Conservation (phyloP, 2,888 invertebrate genomes). For the Emmelina monodactyla region DNA sequence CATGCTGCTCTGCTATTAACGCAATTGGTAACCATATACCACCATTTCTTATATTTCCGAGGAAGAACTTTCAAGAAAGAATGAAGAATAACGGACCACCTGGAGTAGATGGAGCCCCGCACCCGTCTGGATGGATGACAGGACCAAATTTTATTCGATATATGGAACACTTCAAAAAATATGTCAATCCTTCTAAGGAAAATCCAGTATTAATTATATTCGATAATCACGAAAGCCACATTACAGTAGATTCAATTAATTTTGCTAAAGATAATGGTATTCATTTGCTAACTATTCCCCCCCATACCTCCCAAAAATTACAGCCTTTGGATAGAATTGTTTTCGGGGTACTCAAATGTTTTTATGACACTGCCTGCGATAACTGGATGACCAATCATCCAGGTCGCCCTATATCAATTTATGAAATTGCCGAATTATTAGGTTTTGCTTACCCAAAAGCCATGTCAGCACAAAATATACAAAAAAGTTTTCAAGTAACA, state of each 20-base stretch:
- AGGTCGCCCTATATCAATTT: constrained; percentile 25
- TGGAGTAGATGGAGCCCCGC: constrained; percentile 9
- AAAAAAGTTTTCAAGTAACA: constrained; percentile 20
- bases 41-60: constrained; percentile 23
- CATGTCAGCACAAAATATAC: constrained; percentile 21
- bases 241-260: constrained; percentile 19
- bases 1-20: constrained; percentile 23
- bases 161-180: neutral
- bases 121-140: constrained; percentile 25
- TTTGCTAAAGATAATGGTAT: constrained; percentile 28
- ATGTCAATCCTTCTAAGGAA: neutral
- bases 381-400: constrained; percentile 27
- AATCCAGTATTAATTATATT: constrained; percentile 14
- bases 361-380: constrained; percentile 16
- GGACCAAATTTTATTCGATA: constrained; percentile 17
- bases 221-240: constrained; percentile 22
- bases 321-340: constrained; percentile 24
- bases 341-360: constrained; percentile 4
- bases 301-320: constrained; percentile 17
- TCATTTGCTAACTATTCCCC: constrained; percentile 26
- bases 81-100: constrained; percentile 26
- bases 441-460: constrained; percentile 19
- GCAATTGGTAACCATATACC: constrained; percentile 27
- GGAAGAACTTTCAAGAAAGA: constrained; percentile 17
- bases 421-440: constrained; percentile 22